Percentiles rank a stretch among this genome's conserved stretches.
These are phyloP conservation scores for Ancistrus triradiatus DNA, from an alignment of 2,113 vertebrate genomes.

Conservation along the genomic window DNA sequence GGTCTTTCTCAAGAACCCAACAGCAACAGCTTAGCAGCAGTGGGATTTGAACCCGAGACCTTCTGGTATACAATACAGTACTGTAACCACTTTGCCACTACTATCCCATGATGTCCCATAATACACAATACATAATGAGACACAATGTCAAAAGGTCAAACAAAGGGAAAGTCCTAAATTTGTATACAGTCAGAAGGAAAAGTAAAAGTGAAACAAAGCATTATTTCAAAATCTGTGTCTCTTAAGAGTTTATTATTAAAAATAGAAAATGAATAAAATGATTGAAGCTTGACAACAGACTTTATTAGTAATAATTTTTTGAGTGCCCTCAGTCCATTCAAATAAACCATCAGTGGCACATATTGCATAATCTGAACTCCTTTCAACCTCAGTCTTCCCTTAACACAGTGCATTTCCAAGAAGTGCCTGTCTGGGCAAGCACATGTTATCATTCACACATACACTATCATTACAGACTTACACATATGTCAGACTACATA, in stretches of 20 bases:
- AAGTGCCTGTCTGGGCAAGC: slow-evolving; percentile 49
- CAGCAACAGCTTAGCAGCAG: too few species aligned
- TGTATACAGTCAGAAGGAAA: slow-evolving; percentile 16
- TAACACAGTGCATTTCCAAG: slow-evolving; percentile 64
- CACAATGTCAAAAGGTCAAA: too few species aligned
- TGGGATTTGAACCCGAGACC: too few species aligned
- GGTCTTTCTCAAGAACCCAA: too few species aligned
- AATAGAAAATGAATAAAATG: not conserved
- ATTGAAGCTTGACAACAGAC: not conserved
- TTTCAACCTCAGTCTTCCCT: slow-evolving; percentile 43
- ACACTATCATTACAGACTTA: slow-evolving; percentile 15
- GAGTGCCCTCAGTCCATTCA: not conserved
- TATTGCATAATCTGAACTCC: not conserved
- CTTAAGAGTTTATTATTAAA: not conserved
- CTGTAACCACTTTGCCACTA: too few species aligned
- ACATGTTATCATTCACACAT: slow-evolving; percentile 2
- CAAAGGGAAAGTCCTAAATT: slow-evolving; percentile 35
- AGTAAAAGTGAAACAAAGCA: slow-evolving; percentile 34
- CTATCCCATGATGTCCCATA: too few species aligned
- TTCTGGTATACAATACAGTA: too few species aligned
- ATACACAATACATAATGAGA: too few species aligned
- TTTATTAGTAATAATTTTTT: not conserved
- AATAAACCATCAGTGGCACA: not conserved
- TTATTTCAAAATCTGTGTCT: not conserved
- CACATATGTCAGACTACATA: too few species aligned